These are phyloP conservation scores for Hylyphantes graminicola DNA, from an alignment of 1,140 invertebrate genomes.

Conservation along the genomic window DNA sequence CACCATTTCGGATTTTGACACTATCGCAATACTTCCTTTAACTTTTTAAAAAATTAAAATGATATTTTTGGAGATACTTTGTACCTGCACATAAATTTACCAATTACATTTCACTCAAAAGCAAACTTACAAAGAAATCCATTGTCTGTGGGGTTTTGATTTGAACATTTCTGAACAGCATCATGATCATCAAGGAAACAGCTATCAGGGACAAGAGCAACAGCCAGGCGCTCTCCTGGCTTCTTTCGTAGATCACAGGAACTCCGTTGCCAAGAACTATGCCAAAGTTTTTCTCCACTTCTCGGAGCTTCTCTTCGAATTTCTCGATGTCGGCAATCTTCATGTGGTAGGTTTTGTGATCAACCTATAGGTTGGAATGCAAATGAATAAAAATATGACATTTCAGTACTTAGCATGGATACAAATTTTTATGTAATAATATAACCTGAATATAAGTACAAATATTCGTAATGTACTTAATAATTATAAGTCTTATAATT, in stretches of 20 bases:
- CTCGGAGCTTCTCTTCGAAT: conserved; percentile 88
- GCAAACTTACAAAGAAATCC: conserved; percentile 79
- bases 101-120: too few species aligned
- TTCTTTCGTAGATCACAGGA: conserved; percentile 84
- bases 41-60: too few species aligned
- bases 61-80: too few species aligned
- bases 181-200: conserved; percentile 76
- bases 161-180: conserved; percentile 76
- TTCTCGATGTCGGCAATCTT: conserved; percentile 82
- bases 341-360: conserved; percentile 81
- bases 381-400: too few species aligned
- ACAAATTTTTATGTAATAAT: neutral
- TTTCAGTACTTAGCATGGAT: neutral
- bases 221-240: conserved; percentile 77
- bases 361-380: conserved; percentile 68
- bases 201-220: conserved; percentile 77
- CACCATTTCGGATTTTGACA: too few species aligned
- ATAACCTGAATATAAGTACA: neutral
- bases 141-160: conserved; percentile 78
- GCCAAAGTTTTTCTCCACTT: conserved; percentile 76
- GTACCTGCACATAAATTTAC: too few species aligned
- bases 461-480: neutral
- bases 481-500: neutral
- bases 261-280: conserved; percentile 78
- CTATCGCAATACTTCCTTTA: too few species aligned